phyloP scores from a whole-genome alignment of 2,888 invertebrate genomes.

The Theodoxus fluviatilis region DNA sequence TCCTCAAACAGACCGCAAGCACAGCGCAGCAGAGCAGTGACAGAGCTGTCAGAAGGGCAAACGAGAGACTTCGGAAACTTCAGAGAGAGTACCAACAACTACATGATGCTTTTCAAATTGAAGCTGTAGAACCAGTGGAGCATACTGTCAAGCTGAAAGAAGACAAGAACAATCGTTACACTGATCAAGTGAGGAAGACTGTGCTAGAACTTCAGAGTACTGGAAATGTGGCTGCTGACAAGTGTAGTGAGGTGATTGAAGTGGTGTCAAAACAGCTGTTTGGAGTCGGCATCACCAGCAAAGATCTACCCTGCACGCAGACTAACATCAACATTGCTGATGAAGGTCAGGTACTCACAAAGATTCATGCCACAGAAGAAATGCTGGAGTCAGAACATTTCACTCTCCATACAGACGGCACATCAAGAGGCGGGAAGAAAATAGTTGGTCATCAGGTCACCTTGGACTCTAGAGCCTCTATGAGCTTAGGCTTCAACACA shows the following conservation, averaged over 20 bases:
- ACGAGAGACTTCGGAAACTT: too few species aligned
- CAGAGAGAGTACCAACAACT: too few species aligned
- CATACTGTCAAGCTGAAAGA: too few species aligned
- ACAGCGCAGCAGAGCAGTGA: too few species aligned
- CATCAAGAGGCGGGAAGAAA: not conserved
- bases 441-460: not conserved
- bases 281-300: not conserved
- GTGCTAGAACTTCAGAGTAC: not conserved
- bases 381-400: not conserved
- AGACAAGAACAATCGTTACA: not conserved
- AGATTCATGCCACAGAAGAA: not conserved
- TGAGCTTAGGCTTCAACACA: not conserved
- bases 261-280: not conserved
- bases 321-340: constrained; percentile 1
- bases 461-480: not conserved
- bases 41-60: too few species aligned
- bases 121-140: too few species aligned
- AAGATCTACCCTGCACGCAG: constrained; percentile 1
- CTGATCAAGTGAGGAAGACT: not conserved
- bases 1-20: too few species aligned
- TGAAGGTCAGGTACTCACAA: constrained; percentile 13
- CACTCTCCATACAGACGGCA: constrained; percentile 15
- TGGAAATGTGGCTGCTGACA: not conserved
- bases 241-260: not conserved
- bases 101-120: too few species aligned